Evolutionary conservation across 2,113 vertebrate genomes (phyloP), one percentile per base, ranked within the genome.

Genomic region (Ceuthmochares aereus): DNA sequence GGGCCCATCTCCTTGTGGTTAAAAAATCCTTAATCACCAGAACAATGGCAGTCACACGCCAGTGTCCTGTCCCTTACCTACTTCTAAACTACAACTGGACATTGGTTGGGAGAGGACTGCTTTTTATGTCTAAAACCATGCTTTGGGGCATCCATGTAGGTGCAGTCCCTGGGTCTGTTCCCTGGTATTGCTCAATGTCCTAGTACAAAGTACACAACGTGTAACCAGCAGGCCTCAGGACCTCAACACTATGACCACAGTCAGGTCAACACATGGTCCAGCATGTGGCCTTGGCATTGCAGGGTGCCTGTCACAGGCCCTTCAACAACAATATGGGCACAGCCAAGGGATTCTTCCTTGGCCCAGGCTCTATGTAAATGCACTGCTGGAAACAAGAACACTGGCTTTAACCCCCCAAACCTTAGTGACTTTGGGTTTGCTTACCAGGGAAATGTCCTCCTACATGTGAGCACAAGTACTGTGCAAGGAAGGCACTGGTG

Each of bases 101-200:
- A 51, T 30, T 43, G 30, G 30, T 5, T 62, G n/a, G 36, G 62
- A 62, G 30, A 70, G 7, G 22, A 30, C 40, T 51, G 32, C 26
- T 62, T 60, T 55, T 23, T 62, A 10, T 2, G 4, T 51, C 62
- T 68, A 14, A 60, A 75, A 5, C 20, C 23, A 9, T 43, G n/a
- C 47, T 63, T 72, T 52, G n/a, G 42, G 47, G 40, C 45, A 67
- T 66, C 58, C n/a, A 9, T 58, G 59, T 8, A 43, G 36, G 29
- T 81, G 19, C 58, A 27, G 69, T 21, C 22, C 36, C 58, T 52
- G n/a, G 18, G 19, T 18, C 13, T 0, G 0, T 77, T 63, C 54
- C 14, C 49, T 63, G 74, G 26, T 58, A n/a, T 63, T 23, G 16
- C 18, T 75, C 37, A 25, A 2, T 30, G 69, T 30, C 4, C 20